Conservation (phyloP, 2,888 invertebrate genomes). For the Micropterix aruncella region DNA sequence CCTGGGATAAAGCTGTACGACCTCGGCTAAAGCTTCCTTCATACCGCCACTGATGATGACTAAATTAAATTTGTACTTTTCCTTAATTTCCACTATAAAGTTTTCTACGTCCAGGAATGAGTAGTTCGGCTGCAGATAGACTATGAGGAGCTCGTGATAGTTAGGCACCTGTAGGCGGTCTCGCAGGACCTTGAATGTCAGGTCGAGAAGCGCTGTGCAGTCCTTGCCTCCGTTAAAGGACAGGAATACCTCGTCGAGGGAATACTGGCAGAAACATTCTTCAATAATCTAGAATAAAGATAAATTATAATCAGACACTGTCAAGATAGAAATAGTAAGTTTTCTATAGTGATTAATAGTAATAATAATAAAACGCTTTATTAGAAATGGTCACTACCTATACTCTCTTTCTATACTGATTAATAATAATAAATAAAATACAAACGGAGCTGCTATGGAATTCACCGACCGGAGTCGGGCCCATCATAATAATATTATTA, state of each 20-base stretch:
- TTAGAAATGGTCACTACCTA: too few relatives aligned
- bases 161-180: conserved; percentile 21
- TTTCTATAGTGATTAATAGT: too few relatives aligned
- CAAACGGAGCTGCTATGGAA: too few relatives aligned
- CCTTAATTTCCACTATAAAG: conserved; percentile 60
- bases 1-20: conserved; percentile 40
- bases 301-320: too few relatives aligned
- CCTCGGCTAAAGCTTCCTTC: conserved; percentile 49
- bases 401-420: too few relatives aligned
- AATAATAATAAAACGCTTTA: too few relatives aligned
- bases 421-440: too few relatives aligned
- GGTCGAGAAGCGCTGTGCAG: conserved; percentile 74
- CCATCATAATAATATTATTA: too few relatives aligned
- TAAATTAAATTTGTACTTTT: conserved; percentile 38
- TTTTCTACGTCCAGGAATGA: conserved; percentile 78
- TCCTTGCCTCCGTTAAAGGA: conserved; percentile 99
- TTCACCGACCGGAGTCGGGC: too few relatives aligned
- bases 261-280: conserved; percentile 45
- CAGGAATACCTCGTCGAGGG: conserved; percentile 66
- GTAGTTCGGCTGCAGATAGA: conserved; percentile 69
- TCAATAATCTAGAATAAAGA: conserved; percentile 37
- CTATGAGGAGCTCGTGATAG: conserved; percentile 42
- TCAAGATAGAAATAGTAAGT: too few relatives aligned
- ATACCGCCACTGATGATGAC: conserved; percentile 54
- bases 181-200: conserved; percentile 22